These are phyloP conservation scores for Donacobius atricapilla DNA, from an alignment of 2,113 vertebrate species.

Conservation along the genomic window DNA sequence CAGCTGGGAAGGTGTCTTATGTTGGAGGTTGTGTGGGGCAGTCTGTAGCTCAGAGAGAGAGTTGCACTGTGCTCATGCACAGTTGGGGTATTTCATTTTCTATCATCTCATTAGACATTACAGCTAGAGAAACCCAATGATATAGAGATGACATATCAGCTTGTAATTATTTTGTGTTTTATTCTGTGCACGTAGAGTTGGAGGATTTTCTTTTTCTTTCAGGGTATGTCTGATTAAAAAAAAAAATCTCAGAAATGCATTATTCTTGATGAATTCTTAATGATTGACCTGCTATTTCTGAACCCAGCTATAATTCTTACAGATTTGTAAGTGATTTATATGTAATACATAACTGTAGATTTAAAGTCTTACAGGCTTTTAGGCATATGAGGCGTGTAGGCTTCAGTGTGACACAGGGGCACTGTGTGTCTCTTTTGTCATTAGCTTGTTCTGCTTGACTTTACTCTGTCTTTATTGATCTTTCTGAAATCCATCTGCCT, in stretches of 20 bases:
- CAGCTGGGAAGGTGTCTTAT: neutral
- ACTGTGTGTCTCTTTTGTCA: neutral
- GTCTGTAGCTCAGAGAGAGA: neutral
- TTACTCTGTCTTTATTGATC: neutral
- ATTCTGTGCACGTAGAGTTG: neutral
- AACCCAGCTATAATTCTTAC: neutral
- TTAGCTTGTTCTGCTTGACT: neutral
- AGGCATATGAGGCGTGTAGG: neutral
- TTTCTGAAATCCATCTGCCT: neutral
- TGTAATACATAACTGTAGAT: neutral
- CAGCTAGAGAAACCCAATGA: neutral
- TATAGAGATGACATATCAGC: neutral
- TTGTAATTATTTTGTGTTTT: neutral
- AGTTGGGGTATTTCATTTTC: neutral
- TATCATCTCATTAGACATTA: neutral
- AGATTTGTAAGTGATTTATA: neutral
- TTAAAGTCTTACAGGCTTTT: neutral
- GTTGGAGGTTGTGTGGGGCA: fast-evolving
- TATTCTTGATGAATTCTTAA: neutral
- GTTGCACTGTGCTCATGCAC: neutral
- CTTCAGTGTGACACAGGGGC: neutral
- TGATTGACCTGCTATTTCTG: neutral
- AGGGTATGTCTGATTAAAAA: neutral
- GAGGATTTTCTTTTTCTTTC: neutral
- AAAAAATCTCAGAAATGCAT: neutral